These are phyloP conservation scores for Tretioscincus oriximinensis DNA, from an alignment of 2,113 vertebrate species.

Conservation along the genomic window DNA sequence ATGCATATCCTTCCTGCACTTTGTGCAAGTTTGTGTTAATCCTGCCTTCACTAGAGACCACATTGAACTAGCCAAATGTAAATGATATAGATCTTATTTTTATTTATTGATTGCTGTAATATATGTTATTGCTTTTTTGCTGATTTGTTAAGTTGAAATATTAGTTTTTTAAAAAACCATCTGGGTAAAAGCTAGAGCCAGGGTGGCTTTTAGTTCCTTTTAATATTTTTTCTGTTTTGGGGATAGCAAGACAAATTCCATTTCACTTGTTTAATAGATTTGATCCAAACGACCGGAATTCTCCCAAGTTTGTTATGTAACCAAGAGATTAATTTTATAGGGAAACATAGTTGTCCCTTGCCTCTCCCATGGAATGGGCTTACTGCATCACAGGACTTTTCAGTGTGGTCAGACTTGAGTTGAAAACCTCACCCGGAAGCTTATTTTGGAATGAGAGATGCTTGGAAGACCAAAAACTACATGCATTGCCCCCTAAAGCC, in stretches of 20 bases:
- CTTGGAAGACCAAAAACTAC: background rate
- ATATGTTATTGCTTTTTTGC: no score
- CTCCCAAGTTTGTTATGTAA: background rate
- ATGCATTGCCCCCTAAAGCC: background rate
- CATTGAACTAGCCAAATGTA: no score
- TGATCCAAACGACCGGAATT: slow-evolving; percentile 12
- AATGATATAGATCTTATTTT: no score
- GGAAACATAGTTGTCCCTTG: no score
- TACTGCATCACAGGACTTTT: background rate
- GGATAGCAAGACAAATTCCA: slow-evolving; percentile 11
- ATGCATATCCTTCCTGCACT: no score
- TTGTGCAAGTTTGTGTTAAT: no score
- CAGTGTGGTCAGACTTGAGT: background rate
- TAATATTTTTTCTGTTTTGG: background rate
- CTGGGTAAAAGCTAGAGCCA: background rate
- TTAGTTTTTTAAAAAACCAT: no score
- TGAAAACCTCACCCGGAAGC: background rate
- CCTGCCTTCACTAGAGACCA: no score
- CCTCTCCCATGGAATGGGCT: background rate
- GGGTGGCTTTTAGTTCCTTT: background rate
- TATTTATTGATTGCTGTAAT: no score
- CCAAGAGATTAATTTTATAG: background rate
- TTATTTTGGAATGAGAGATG: background rate
- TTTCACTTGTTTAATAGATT: background rate
- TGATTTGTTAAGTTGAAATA: no score